Conservation (phyloP, 1,140 invertebrate species). For the Ceratosolen solmsi region DNA sequence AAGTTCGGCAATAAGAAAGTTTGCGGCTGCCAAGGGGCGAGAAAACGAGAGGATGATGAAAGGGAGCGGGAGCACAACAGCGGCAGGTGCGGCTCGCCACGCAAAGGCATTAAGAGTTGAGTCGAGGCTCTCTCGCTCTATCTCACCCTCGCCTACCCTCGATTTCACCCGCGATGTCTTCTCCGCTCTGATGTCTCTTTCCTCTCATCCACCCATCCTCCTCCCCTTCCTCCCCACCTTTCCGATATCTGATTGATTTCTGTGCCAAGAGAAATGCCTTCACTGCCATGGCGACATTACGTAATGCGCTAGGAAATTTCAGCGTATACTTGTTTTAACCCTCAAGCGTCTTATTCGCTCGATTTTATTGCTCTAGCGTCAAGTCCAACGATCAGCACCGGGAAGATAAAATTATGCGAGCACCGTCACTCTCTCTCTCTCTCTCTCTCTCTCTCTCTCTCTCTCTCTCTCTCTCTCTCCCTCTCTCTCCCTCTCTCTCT, state of each 20-base stretch:
- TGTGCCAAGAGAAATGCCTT: conserved; percentile 20
- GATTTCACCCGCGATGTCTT: not conserved
- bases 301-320: conserved; percentile 1
- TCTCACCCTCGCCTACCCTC: conserved; percentile 7
- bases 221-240: no score
- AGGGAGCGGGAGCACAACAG: conserved; percentile 37
- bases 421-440: no score
- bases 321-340: not conserved
- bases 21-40: conserved; percentile 47
- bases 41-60: conserved; percentile 51
- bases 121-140: conserved; percentile 60
- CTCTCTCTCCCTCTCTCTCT: no score
- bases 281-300: conserved; percentile 3
- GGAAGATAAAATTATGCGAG: no score
- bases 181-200: conserved; percentile 6
- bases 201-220: no score
- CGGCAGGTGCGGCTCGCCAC: conserved; percentile 61
- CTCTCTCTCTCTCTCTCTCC: no score
- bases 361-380: conserved; percentile 2
- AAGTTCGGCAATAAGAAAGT: conserved; percentile 72
- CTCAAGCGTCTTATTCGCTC: not conserved
- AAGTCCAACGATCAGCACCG: not conserved
- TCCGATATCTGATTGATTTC: conserved; percentile 40
- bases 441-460: no score
- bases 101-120: conserved; percentile 67